Percentiles rank a stretch among this genome's conserved stretches.
Evolutionary conservation across 2,888 invertebrate genomes (phyloP).

Genomic region (Allacma fusca): DNA sequence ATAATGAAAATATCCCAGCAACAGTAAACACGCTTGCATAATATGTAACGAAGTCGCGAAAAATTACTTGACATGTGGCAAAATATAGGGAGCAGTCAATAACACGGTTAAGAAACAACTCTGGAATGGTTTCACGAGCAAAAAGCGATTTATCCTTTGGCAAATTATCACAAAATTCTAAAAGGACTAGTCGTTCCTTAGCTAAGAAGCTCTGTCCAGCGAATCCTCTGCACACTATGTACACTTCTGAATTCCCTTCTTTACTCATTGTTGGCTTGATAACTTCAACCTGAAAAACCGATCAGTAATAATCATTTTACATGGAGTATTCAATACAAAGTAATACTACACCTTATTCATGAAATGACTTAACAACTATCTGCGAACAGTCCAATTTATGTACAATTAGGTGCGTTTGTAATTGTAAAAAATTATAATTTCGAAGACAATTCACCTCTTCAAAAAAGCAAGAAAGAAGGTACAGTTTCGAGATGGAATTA

Average conservation of each 20-base stretch:
- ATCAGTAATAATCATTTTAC: background rate
- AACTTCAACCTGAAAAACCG: slow-evolving; percentile 71
- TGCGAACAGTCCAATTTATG: too few species aligned
- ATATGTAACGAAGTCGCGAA: too few species aligned
- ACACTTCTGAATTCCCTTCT: slow-evolving; percentile 93
- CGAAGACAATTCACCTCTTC: slow-evolving; percentile 62
- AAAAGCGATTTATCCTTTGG: slow-evolving; percentile 25
- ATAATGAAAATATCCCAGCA: too few species aligned
- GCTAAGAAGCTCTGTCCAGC: slow-evolving; percentile 66
- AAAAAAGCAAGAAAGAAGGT: slow-evolving; percentile 80
- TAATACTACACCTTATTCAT: too few species aligned
- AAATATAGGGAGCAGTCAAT: slow-evolving; percentile 36
- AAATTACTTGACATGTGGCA: slow-evolving; percentile 28
- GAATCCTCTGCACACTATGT: slow-evolving; percentile 77
- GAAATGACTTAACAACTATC: too few species aligned
- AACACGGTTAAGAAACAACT: slow-evolving; percentile 20
- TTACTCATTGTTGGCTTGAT: slow-evolving; percentile 93
- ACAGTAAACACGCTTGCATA: too few species aligned
- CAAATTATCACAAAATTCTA: slow-evolving; percentile 54
- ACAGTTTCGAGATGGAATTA: slow-evolving; percentile 79
- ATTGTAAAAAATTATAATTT: too few species aligned
- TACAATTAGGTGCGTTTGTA: too few species aligned
- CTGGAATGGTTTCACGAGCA: slow-evolving; percentile 29
- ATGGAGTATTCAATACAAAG: too few species aligned
- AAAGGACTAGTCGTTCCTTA: slow-evolving; percentile 66